Evolutionary conservation across 2,797 vertebrate species (phyloP).

Genomic region (Acrossocheilus fasciatus): DNA sequence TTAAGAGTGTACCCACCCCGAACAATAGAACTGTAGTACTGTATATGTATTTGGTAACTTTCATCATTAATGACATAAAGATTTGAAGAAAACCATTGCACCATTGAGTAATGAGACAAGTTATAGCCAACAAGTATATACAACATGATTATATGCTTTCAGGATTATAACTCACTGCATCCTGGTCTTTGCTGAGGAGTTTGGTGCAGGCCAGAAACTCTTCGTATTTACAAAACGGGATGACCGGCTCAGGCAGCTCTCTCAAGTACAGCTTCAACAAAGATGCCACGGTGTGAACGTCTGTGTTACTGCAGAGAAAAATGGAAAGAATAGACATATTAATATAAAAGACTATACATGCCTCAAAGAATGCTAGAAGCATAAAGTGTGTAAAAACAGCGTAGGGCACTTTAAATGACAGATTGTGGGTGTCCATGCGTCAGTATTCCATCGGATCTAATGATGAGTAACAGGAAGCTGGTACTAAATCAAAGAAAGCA

Average conservation of each 20-base stretch:
- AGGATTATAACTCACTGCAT: slow-evolving; percentile 80
- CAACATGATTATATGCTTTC: neutral
- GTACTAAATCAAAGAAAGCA: slow-evolving; percentile 19
- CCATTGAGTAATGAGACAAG: neutral
- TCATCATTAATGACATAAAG: neutral
- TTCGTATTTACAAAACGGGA: slow-evolving; percentile 93
- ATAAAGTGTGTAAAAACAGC: neutral
- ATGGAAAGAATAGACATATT: slow-evolving; percentile 24
- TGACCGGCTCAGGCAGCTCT: slow-evolving; percentile 94
- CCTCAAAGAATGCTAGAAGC: neutral
- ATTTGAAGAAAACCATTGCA: neutral
- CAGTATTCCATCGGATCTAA: neutral
- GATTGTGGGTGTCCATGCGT: neutral
- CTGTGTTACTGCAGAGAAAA: slow-evolving; percentile 86
- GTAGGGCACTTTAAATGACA: neutral
- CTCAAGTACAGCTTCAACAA: slow-evolving; percentile 95
- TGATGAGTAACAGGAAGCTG: neutral
- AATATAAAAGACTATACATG: neutral
- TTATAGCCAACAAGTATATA: neutral
- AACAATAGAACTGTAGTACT: neutral
- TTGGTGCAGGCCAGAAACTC: slow-evolving; percentile 93
- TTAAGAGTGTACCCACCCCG: neutral
- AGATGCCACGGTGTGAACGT: slow-evolving; percentile 96
- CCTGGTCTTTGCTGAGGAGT: slow-evolving; percentile 90
- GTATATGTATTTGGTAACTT: neutral